Percentiles rank a stretch among this genome's conserved stretches.
Conservation (phyloP, 2,888 invertebrate species). For the Bimastos eiseni region DNA sequence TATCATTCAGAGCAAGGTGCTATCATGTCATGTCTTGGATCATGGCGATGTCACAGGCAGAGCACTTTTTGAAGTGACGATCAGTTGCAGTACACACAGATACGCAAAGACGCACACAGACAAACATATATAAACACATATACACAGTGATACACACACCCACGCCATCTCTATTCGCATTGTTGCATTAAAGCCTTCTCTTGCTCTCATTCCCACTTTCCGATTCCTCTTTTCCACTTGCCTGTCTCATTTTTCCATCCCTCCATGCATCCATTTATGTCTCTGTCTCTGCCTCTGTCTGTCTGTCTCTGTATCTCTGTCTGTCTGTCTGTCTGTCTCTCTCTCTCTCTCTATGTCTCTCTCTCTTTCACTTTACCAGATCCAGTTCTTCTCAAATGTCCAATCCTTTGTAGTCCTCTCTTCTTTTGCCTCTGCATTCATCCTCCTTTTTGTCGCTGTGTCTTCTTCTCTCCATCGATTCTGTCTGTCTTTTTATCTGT, state of each 20-base stretch:
- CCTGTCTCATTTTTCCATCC: not conserved
- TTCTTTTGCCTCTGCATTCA: not conserved
- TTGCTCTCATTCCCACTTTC: not conserved
- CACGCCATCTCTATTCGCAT: not conserved
- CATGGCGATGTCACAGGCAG: too few relatives aligned
- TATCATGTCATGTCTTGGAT: too few relatives aligned
- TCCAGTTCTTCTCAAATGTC: not conserved
- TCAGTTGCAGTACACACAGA: too few relatives aligned
- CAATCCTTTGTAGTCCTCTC: not conserved
- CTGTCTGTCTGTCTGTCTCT: too few relatives aligned
- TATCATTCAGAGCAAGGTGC: too few relatives aligned
- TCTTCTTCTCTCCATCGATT: not conserved
- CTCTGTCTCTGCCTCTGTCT: too few relatives aligned
- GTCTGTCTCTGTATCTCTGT: too few relatives aligned
- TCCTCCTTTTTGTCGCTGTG: not conserved
- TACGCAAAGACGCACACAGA: too few relatives aligned
- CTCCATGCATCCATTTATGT: not conserved
- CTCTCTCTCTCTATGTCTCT: not conserved
- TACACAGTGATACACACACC: too few relatives aligned
- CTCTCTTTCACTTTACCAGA: not conserved
- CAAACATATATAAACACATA: too few relatives aligned
- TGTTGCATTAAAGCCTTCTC: not conserved
- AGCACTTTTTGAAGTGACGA: too few relatives aligned
- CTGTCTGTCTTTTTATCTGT: not conserved
- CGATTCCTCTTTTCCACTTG: not conserved